Evolutionary conservation across 2,888 invertebrate species (phyloP), one percentile per base, ranked within the genome.

Genomic region (Neocrepidodera transversa): DNA sequence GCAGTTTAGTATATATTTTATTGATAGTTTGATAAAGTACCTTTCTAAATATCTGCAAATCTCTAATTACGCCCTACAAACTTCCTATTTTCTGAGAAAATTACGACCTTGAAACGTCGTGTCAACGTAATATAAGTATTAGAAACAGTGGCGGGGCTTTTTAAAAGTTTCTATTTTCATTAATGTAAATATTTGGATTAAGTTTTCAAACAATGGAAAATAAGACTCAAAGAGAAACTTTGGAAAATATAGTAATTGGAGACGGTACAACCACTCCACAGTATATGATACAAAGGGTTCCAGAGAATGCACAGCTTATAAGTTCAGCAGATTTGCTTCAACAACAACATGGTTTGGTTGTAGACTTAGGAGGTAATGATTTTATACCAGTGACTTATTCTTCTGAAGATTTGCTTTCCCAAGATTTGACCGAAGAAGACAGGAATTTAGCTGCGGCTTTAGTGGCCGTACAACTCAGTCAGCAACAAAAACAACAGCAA

Each of bases 401-500:
- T 23, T 77, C 79, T 13, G 80, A 80, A 50, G 79, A 79, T 64
- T 66, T 80, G 40, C 65, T 80, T 18, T 68, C 77, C 6, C 79
- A 80, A 63, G 82, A 82, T 67, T 74, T 84, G 49, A 82, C 83
- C 7, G 84, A 86, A 74, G 86, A 86, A 68, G 86, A 86, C 69
- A 77, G 85, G 50, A 82, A 83, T 73, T 75, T 86, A 59, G 86
- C 86, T 2, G 85, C 85, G 28, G 86, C 86, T 17, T 74, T 86
- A 50, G 86, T 86, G 13, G 85, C 85, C 6, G 86, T 86, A 1
- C 86, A 86, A 69, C 75, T 86, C 11, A 84, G 82, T 53, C 85
- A 85, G 53, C 85, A 85, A 60, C 85, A 85, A 62, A 84, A 85
- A 63, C 84, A 85, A 32, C 84, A 84, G 57, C 83, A 83, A 58